A percentile compares a stretch with the other conserved stretches of the same genome.
phyloP scores from a whole-genome alignment of 2,888 invertebrate genomes.

The Saturnia japonica region DNA sequence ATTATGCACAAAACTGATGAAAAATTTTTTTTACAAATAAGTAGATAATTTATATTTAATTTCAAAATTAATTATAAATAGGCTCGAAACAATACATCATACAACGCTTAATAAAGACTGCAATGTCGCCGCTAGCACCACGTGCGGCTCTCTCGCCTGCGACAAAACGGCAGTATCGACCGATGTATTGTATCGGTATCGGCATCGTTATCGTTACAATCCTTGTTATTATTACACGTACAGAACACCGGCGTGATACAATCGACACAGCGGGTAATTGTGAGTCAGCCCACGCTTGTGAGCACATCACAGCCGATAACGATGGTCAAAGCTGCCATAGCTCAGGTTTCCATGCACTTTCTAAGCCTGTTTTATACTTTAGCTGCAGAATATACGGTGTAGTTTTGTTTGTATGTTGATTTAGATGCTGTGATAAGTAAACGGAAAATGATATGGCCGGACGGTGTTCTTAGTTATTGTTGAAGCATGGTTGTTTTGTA shows the following conservation, averaged over 20 bases:
- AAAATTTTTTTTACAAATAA: too few species aligned
- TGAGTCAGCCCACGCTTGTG: constrained; percentile 69
- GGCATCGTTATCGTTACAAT: too few species aligned
- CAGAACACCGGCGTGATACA: constrained; percentile 79
- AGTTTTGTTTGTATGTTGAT: background rate
- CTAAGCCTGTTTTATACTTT: constrained; percentile 29
- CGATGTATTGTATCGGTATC: too few species aligned
- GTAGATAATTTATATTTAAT: too few species aligned
- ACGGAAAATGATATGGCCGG: background rate
- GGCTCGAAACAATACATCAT: too few species aligned
- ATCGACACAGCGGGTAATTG: constrained; percentile 73
- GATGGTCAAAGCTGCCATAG: constrained; percentile 61
- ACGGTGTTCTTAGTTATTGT: background rate
- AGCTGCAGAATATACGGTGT: constrained; percentile 30
- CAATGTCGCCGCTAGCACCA: too few species aligned
- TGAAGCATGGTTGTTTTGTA: background rate
- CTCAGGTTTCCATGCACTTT: constrained; percentile 49
- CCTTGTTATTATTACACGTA: constrained; percentile 29
- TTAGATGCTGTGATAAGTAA: background rate
- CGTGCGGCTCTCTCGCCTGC: too few species aligned
- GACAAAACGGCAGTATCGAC: too few species aligned
- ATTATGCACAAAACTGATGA: too few species aligned
- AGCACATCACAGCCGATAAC: constrained; percentile 70
- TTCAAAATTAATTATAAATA: too few species aligned
- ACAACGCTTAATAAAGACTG: too few species aligned